Evolutionary conservation across 1,140 invertebrate species (phyloP).

Genomic region (Teleogryllus occipitalis): DNA sequence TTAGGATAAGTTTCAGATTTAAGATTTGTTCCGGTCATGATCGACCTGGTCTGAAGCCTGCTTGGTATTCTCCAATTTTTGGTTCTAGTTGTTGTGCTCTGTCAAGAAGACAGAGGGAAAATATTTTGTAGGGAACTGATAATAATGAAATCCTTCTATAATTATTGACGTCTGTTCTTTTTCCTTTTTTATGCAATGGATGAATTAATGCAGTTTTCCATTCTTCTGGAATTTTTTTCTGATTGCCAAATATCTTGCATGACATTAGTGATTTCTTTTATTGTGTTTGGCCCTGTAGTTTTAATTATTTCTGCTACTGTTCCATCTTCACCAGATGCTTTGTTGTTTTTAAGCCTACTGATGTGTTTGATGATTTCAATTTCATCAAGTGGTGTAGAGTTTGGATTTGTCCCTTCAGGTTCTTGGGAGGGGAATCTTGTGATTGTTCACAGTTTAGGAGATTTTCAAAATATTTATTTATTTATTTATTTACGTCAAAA

Average conservation of each 20-base stretch:
- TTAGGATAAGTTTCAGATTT: slow-evolving; percentile 18
- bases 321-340: slow-evolving; percentile 15
- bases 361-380: too few relatives aligned
- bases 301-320: too few relatives aligned
- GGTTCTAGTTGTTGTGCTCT: too few relatives aligned
- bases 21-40: slow-evolving; percentile 21
- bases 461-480: slow-evolving; percentile 10
- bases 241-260: slow-evolving; percentile 21
- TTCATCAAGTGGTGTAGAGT: neutral
- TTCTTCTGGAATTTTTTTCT: slow-evolving; percentile 23
- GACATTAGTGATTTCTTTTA: too few relatives aligned
- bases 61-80: slow-evolving; percentile 21
- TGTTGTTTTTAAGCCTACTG: slow-evolving; percentile 11
- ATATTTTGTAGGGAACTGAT: slow-evolving; percentile 24
- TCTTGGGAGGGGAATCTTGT: neutral
- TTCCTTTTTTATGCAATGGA: slow-evolving; percentile 25
- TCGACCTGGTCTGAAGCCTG: slow-evolving; percentile 17
- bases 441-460: neutral
- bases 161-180: slow-evolving; percentile 20
- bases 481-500: too few relatives aligned
- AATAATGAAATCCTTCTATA: slow-evolving; percentile 20
- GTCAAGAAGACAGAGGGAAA: slow-evolving; percentile 14
- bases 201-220: slow-evolving; percentile 27
- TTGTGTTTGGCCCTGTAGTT: too few relatives aligned
- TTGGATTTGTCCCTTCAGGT: neutral